Conservation (phyloP, 2,888 invertebrate species). For the Scaptomyza parva region DNA sequence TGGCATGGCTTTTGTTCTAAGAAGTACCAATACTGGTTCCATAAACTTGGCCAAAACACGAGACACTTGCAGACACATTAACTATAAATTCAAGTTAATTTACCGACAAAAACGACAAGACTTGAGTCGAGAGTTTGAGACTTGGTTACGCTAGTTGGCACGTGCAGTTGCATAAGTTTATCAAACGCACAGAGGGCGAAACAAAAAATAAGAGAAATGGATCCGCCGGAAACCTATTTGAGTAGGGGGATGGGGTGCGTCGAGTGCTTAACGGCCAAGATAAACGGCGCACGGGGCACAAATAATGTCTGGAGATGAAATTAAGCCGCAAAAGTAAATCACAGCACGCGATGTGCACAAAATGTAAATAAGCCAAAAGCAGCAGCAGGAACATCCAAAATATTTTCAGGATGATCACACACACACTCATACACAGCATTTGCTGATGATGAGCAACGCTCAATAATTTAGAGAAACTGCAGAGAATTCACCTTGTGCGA, state of each 20-base stretch:
- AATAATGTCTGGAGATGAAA: constrained; percentile 83
- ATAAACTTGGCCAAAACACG: constrained; percentile 9
- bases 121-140: constrained; percentile 3
- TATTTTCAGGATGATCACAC: constrained; percentile 46
- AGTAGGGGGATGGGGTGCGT: constrained; percentile 29
- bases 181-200: constrained; percentile 31
- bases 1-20: constrained; percentile 19
- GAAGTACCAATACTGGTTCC: constrained; percentile 1
- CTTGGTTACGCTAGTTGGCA: constrained; percentile 57
- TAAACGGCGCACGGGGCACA: constrained; percentile 78
- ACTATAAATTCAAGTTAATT: constrained; percentile 82
- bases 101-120: constrained; percentile 63
- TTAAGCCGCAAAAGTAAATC: constrained; percentile 84
- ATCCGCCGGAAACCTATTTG: constrained; percentile 34
- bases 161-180: constrained; percentile 81
- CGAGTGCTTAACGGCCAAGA: constrained; percentile 76
- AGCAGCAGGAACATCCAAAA: constrained; percentile 10
- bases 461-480: constrained; percentile 79
- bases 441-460: constrained; percentile 60
- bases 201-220: constrained; percentile 7
- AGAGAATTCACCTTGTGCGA: constrained; percentile 50
- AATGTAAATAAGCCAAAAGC: constrained; percentile 79
- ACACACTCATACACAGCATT: constrained; percentile 1
- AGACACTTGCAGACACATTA: constrained; percentile 72
- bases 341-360: constrained; percentile 80